Conservation (phyloP, 2,113 vertebrate genomes). For the Willisornis vidua region DNA sequence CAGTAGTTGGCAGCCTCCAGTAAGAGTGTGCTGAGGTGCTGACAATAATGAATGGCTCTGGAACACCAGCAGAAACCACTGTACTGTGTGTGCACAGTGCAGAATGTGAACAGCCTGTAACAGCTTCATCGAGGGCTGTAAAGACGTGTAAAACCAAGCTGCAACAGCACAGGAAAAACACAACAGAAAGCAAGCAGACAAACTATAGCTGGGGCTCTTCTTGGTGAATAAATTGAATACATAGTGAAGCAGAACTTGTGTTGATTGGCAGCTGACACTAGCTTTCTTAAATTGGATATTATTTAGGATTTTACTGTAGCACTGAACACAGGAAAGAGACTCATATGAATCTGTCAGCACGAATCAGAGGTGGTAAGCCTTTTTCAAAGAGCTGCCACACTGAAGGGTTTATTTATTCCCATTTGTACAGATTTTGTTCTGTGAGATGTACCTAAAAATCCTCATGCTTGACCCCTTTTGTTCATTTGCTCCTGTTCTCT, state of each 20-base stretch:
- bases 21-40: not conserved
- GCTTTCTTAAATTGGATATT: not conserved
- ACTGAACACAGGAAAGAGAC: not conserved
- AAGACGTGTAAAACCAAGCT: not conserved
- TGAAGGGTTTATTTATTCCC: not conserved
- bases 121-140: not conserved
- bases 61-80: not conserved
- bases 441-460: not conserved
- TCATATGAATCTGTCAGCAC: accelerated
- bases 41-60: not conserved
- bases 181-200: not conserved
- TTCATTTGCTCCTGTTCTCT: not conserved
- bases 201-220: not conserved
- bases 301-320: not conserved
- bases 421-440: not conserved
- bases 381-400: not conserved
- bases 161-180: not conserved
- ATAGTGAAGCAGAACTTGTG: not conserved
- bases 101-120: not conserved
- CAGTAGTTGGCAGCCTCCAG: not conserved
- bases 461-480: not conserved
- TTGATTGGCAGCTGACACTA: constrained; percentile 17
- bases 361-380: not conserved
- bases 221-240: not conserved
- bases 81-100: not conserved